phyloP scores from a whole-genome alignment of 2,797 vertebrate genomes.

The Tympanoctomys barrerae region DNA sequence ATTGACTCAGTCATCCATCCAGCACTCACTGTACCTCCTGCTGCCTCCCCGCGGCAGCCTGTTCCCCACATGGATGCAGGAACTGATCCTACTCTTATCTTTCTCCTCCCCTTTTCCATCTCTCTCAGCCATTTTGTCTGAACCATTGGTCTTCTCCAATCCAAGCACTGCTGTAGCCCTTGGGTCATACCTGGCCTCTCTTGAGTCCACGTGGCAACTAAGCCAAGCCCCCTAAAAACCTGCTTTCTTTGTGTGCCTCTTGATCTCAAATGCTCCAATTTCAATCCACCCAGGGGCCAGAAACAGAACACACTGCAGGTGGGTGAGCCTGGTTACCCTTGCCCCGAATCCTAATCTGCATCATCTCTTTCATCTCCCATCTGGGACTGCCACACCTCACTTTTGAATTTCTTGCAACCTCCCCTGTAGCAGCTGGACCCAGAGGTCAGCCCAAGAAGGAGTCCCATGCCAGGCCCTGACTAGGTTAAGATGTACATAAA shows the following conservation, averaged over 20 bases:
- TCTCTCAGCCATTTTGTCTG: not conserved
- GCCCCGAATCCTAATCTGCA: not conserved
- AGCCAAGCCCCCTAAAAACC: not conserved
- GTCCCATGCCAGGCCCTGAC: not conserved
- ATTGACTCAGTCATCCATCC: not conserved
- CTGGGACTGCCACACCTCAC: accelerated
- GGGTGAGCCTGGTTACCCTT: no score
- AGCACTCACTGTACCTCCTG: not conserved
- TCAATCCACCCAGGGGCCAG: not conserved
- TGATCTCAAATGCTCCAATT: not conserved
- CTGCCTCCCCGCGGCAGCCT: not conserved
- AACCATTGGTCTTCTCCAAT: not conserved
- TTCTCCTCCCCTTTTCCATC: not conserved
- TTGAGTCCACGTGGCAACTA: not conserved
- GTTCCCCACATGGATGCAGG: not conserved
- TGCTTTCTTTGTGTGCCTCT: not conserved
- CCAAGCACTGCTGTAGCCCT: not conserved
- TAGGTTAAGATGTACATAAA: no score
- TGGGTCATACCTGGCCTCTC: not conserved
- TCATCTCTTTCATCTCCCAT: not conserved
- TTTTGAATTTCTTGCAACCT: not conserved
- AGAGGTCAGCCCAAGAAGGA: not conserved
- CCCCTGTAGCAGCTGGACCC: not conserved
- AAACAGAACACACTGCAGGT: not conserved
- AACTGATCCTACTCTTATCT: not conserved